These are phyloP conservation scores for Pelmatolapia mariae DNA, from an alignment of 2,113 vertebrate genomes.

Conservation along the genomic window DNA sequence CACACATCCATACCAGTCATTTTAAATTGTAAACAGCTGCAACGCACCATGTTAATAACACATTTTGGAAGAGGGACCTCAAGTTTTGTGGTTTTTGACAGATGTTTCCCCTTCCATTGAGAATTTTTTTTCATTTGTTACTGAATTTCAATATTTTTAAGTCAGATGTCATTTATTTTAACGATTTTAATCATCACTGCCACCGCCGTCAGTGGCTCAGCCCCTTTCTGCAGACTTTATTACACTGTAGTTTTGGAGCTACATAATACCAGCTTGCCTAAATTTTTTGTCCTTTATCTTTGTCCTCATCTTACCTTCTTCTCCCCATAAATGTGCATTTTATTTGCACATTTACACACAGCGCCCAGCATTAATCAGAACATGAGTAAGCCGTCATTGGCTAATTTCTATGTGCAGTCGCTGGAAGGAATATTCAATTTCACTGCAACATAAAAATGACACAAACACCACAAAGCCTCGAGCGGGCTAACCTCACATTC, in stretches of 20 bases:
- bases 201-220: not conserved
- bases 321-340: not conserved
- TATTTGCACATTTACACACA: not conserved
- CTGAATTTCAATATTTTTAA: constrained; percentile 44
- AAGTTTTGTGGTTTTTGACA: constrained; percentile 14
- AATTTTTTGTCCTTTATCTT: not conserved
- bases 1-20: not conserved
- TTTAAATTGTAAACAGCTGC: constrained; percentile 58
- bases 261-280: not conserved
- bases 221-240: not conserved
- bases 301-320: not conserved
- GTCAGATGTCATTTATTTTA: constrained; percentile 21
- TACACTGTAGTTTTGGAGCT: not conserved
- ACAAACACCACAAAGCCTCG: constrained; percentile 2
- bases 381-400: not conserved
- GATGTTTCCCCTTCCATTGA: constrained; percentile 2
- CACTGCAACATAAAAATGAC: constrained; percentile 8
- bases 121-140: not conserved
- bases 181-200: not conserved
- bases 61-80: not conserved
- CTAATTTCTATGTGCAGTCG: not conserved
- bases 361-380: not conserved
- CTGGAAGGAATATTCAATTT: constrained; percentile 7
- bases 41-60: constrained; percentile 24
- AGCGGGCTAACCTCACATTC: not conserved